Evolutionary conservation across 2,113 vertebrate species (phyloP), one percentile per base, ranked within the genome.

Genomic region (Megaleporinus macrocephalus): DNA sequence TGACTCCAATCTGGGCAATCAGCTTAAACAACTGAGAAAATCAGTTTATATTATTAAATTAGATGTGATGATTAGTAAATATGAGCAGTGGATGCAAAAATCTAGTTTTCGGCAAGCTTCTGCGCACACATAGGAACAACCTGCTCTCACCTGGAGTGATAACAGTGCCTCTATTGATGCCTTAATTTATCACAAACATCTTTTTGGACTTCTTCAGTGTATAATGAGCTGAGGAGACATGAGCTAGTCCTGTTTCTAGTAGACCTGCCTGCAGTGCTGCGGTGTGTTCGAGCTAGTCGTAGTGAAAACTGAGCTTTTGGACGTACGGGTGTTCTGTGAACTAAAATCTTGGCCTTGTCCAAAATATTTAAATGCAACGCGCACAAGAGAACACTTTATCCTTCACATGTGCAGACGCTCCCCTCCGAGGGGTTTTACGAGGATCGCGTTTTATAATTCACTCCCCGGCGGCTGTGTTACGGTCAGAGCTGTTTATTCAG

Each of bases 141-240:
- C 84, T 86, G 87, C 89, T 75, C 83, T 87, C 89, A 89, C 26
- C 18, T 33, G 79, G 71, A 90, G 89, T 90, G 89, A 89, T 86
- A 87, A 84, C 84, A 85, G 91, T 93, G 92, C 92, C 93, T 92
- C 91, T 85, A 86, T 88, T 82, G 85, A 91, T 92, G 92, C 93
- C 92, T 94, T 94, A 93, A 92, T 80, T 88, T 88, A 85, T 85
- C 87, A 84, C 71, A 87, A 87, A 88, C 80, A 47, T 63, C 6
- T 59, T 71, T 53, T 29, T 22, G 63, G 27, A 41, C 22, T 49
- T 74, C 73, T 80, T 55, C 49, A 12, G n/a, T 44, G 30, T 24
- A 27, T 36, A 15, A 33, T 70, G 51, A 36, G 71, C 24, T 76
- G 12, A 61, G 0, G 13, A 27, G 36, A 27, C n/a, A 24, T 24